A percentile compares a stretch with the other conserved stretches of the same genome.
phyloP scores from a whole-genome alignment of 2,797 vertebrate genomes.

The Champsocephalus esox region DNA sequence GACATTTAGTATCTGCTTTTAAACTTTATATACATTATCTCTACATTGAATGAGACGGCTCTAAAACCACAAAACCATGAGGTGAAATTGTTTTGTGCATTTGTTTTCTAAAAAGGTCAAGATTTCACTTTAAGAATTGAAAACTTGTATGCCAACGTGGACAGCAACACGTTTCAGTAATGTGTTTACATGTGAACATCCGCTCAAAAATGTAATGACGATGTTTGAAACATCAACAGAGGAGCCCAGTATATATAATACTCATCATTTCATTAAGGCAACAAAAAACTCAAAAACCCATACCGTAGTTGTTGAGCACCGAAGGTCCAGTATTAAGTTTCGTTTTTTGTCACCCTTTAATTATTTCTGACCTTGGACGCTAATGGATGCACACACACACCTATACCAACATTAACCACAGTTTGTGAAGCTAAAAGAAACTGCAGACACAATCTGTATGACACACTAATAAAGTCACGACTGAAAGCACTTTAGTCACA shows the following conservation, averaged over 20 bases:
- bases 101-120: background rate
- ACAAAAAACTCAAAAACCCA: background rate
- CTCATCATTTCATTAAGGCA: background rate
- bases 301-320: background rate
- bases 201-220: background rate
- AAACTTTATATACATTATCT: background rate
- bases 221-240: background rate
- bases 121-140: background rate
- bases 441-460: background rate
- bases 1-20: background rate
- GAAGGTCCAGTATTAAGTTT: no score
- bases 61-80: background rate
- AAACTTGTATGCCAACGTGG: no score
- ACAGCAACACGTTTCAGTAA: no score
- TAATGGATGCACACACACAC: background rate
- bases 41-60: background rate
- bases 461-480: conserved; percentile 76
- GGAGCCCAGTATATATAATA: background rate
- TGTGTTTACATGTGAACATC: background rate
- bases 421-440: background rate
- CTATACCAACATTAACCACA: background rate
- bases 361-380: background rate
- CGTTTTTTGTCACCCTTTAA: no score
- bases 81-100: background rate
- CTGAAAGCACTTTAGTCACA: background rate